Conservation (phyloP, 1,140 invertebrate species). For the Caenorhabditis brenneri region DNA sequence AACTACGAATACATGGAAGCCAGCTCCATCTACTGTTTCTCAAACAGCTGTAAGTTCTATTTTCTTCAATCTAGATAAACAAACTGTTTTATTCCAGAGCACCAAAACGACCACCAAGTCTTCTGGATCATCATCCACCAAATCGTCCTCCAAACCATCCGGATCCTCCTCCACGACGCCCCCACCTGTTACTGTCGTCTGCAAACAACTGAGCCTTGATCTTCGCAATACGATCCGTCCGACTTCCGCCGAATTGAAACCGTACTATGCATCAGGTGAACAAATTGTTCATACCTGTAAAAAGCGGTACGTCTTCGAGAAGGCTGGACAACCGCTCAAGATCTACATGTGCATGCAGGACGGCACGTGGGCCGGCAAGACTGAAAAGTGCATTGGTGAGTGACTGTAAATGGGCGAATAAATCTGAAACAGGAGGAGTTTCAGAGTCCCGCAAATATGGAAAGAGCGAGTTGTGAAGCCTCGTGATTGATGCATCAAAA, state of each 20-base stretch:
- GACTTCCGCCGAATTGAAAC: background rate
- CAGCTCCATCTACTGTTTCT: too few species aligned
- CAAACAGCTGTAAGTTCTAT: too few species aligned
- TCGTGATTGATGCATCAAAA: too few species aligned
- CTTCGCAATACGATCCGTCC: background rate
- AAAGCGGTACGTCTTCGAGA: background rate
- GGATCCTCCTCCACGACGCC: background rate
- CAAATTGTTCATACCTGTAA: background rate
- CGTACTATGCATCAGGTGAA: background rate
- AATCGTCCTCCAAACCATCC: too few species aligned
- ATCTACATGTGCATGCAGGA: background rate
- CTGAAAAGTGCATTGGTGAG: background rate
- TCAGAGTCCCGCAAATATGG: background rate
- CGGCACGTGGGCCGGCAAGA: background rate
- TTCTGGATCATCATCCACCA: too few species aligned
- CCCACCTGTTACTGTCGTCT: background rate
- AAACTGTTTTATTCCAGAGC: background rate
- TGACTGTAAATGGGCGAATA: background rate
- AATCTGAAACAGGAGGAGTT: background rate
- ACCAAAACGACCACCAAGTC: background rate
- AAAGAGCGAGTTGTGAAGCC: too few species aligned
- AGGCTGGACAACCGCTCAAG: background rate
- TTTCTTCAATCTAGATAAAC: too few species aligned
- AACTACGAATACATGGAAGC: too few species aligned
- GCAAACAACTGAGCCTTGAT: background rate